Base-by-base conservation (phyloP, 2,888 invertebrate species). In the Sarcophaga caerulescens region DNA sequence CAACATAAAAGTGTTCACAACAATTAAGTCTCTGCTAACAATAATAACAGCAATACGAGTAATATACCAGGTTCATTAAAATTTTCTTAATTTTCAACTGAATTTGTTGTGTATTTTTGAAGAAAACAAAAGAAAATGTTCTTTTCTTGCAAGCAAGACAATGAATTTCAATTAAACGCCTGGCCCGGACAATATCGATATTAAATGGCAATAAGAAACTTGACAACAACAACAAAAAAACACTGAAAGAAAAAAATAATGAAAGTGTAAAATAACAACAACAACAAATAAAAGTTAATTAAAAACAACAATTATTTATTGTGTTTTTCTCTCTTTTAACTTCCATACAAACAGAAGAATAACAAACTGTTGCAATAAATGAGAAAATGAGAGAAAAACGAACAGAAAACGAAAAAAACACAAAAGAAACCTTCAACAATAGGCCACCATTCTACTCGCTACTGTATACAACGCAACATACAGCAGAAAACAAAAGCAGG, bases 391-490 rank as follows among this genome's bases (percentile, higher is more conserved):
- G 17, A 52, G 10, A 52, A 17, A 17, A 52, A 17, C 2, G 11
- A 5, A 4, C 2, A 52, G 52, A 14, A 52, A 52, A 52, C 52
- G 2, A 52, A 12, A 52, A 12, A 78, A 47, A 14, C 79, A 62
- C 73, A 80, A 81, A 73, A 73, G 81, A 60, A 60, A 83, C 83
- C 77, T 83, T 65, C 76, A 85, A 19, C 74, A 81, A 74, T 35
- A 35, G 69, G 63, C 68, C 71, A 35, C 35, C 35, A 35, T 35
- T 35, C 35, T 35, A 10, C 35, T 35, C 35, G 35, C 35, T 35
- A 10, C 35, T 35, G 35, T 35, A 35, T 6, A 35, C 35, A 35
- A 35, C 6, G 35, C 35, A 59, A 57, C 70, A 74, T 25, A 35
- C 4, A 68, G n/a, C n/a, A 45, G n/a, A 75, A 52, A 35, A 47